A percentile compares a stretch with the other conserved stretches of the same genome.
phyloP scores from a whole-genome alignment of 2,113 vertebrate genomes.

The Sturnus vulgaris region DNA sequence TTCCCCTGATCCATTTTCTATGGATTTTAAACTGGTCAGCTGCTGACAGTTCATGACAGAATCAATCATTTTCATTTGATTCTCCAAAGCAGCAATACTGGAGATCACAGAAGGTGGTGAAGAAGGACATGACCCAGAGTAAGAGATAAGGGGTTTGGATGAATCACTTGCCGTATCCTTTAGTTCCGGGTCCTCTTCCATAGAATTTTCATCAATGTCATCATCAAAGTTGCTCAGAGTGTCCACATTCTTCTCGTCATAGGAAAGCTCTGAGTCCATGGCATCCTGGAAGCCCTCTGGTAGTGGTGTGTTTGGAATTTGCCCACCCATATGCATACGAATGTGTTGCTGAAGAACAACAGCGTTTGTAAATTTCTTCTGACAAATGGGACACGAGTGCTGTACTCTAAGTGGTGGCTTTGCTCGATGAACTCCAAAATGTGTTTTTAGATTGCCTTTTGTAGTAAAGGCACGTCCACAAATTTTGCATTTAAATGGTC shows the following conservation, averaged over 20 bases:
- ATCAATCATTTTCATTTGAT: conserved; percentile 99
- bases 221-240: conserved; percentile 90
- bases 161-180: conserved; percentile 81
- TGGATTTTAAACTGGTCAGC: conserved; percentile 79
- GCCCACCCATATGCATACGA: conserved; percentile 99
- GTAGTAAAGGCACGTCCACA: conserved; percentile 98
- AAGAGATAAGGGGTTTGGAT: conserved; percentile 78
- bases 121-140: conserved; percentile 80
- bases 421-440: conserved; percentile 96
- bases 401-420: conserved; percentile 97
- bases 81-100: conserved; percentile 94
- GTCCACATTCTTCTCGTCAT: conserved; percentile 88
- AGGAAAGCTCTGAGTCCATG: conserved; percentile 89
- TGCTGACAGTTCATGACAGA: conserved; percentile 86
- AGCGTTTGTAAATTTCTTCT: conserved; percentile 99
- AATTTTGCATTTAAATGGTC: conserved; percentile 99
- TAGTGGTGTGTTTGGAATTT: conserved; percentile 93
- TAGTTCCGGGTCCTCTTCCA: conserved; percentile 87
- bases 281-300: conserved; percentile 89
- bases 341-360: conserved; percentile 98
- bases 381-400: conserved; percentile 98
- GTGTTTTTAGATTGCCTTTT: conserved; percentile 98
- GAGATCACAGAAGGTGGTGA: conserved; percentile 95
- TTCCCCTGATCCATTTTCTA: conserved; percentile 87
- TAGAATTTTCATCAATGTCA: conserved; percentile 91